Conservation (phyloP, 2,888 invertebrate genomes). For the Leptothorax acervorum region DNA sequence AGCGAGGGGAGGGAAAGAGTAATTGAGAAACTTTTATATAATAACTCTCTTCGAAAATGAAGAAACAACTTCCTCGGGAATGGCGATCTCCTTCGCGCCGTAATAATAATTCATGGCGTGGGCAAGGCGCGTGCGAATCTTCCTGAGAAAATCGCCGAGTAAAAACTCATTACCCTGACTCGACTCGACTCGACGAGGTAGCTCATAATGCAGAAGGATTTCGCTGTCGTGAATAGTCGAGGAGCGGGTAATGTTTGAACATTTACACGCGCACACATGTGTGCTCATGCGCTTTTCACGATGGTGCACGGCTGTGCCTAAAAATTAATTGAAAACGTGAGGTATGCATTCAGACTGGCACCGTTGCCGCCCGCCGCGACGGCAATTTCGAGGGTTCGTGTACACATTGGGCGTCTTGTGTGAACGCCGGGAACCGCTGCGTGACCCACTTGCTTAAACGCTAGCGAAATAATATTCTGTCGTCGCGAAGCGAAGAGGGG, state of each 20-base stretch:
- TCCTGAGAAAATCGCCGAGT: background rate
- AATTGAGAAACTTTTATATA: background rate
- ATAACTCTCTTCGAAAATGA: background rate
- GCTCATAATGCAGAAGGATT: background rate
- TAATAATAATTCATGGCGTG: background rate
- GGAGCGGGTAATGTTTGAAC: background rate
- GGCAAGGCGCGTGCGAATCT: background rate
- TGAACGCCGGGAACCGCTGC: slow-evolving; percentile 64
- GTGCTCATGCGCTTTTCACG: background rate
- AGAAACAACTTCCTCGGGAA: background rate
- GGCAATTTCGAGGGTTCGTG: slow-evolving; percentile 61
- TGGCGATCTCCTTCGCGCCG: background rate
- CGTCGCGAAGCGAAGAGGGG: slow-evolving; percentile 57
- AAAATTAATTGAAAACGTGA: slow-evolving; percentile 44
- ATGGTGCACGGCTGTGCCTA: background rate
- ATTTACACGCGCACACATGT: background rate
- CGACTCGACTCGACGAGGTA: background rate
- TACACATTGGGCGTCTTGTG: slow-evolving; percentile 61
- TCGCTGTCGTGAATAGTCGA: background rate
- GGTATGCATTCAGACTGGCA: slow-evolving; percentile 14
- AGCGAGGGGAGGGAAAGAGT: background rate
- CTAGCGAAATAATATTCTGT: slow-evolving; percentile 73
- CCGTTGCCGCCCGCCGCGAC: background rate
- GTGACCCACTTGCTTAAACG: slow-evolving; percentile 76
- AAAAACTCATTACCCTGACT: slow-evolving; percentile 5